phyloP scores from a whole-genome alignment of 2,797 vertebrate species.

The Notamacropus eugenii region DNA sequence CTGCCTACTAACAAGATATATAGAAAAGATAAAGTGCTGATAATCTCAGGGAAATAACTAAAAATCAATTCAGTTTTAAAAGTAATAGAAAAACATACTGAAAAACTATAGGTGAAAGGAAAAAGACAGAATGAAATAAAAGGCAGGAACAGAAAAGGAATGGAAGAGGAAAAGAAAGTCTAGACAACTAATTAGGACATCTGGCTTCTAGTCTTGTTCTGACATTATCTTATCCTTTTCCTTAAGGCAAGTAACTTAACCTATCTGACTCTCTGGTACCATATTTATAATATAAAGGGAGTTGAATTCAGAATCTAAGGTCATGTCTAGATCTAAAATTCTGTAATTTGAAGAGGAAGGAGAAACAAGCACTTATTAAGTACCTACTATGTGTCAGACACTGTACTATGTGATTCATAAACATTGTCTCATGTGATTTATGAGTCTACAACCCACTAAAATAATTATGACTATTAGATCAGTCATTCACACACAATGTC shows the following conservation, averaged over 20 bases:
- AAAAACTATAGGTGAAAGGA: accelerated
- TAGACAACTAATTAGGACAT: not conserved
- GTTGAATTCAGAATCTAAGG: conserved; percentile 21
- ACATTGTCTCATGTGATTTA: conserved; percentile 25
- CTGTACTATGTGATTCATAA: conserved; percentile 18
- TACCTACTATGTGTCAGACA: conserved; percentile 6
- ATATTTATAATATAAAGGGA: conserved; percentile 1
- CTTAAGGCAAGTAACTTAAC: not conserved
- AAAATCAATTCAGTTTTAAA: not conserved
- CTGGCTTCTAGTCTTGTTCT: not conserved
- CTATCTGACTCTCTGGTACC: not conserved
- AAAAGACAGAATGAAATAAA: not conserved
- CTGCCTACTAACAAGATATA: not conserved
- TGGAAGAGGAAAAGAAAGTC: not conserved
- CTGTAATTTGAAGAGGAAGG: not conserved
- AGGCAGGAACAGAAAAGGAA: not conserved
- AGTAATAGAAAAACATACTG: not conserved
- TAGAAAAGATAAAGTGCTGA: not conserved
- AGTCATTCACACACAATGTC: conserved; percentile 14
- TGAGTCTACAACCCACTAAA: not conserved
- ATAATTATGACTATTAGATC: not conserved
- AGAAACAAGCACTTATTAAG: conserved; percentile 9
- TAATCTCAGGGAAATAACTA: not conserved
- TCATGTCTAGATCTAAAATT: not conserved
- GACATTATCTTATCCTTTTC: not conserved